Percentiles rank a stretch among this genome's conserved stretches.
These are phyloP conservation scores for Myotis myotis DNA, from an alignment of 2,797 vertebrate species.

Conservation along the genomic window DNA sequence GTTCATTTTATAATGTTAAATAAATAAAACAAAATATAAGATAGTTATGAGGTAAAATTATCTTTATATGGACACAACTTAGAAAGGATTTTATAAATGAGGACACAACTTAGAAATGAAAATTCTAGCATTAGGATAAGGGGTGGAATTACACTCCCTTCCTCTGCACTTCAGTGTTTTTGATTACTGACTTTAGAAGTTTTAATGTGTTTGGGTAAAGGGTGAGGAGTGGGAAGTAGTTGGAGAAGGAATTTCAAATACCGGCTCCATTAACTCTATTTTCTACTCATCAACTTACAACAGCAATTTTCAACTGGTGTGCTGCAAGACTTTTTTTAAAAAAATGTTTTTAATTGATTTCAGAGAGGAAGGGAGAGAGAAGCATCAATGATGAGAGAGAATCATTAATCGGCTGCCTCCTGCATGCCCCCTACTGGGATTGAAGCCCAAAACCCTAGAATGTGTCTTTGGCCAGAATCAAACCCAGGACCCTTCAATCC, in stretches of 20 bases:
- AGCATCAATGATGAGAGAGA: no score
- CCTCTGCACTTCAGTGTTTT: not conserved
- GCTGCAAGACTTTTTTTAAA: not conserved
- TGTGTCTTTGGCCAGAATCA: no score
- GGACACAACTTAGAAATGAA: not conserved
- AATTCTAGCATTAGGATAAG: not conserved
- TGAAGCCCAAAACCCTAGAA: no score
- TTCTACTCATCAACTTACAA: slow-evolving; percentile 7
- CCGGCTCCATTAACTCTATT: slow-evolving; percentile 3
- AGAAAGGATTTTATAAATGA: slow-evolving; percentile 31
- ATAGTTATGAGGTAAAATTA: not conserved
- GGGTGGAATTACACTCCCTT: not conserved
- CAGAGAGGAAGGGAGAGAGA: no score
- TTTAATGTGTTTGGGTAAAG: not conserved
- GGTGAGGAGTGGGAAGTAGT: not conserved
- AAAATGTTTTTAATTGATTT: no score
- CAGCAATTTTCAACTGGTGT: not conserved
- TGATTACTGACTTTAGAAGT: slow-evolving; percentile 9
- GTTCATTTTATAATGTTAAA: slow-evolving; percentile 32
- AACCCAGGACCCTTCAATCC: no score
- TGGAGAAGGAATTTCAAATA: slow-evolving; percentile 41
- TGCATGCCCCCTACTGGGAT: no score
- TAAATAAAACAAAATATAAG: slow-evolving; percentile 46
- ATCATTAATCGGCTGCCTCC: no score
- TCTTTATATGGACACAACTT: slow-evolving; percentile 30